Evolutionary conservation across 2,888 invertebrate species (phyloP).

Genomic region (Tethea ocularis): DNA sequence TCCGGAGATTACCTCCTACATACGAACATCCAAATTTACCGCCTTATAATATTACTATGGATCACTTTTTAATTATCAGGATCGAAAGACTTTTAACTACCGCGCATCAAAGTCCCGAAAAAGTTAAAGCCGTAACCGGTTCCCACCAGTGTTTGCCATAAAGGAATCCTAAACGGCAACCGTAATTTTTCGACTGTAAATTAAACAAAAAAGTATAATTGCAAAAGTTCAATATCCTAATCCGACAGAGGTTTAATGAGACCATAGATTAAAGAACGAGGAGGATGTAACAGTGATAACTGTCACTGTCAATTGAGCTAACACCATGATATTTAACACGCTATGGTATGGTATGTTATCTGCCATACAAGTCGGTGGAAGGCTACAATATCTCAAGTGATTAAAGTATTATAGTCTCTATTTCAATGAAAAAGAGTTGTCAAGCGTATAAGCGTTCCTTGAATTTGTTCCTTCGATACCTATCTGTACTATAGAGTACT

Average conservation of each 20-base stretch:
- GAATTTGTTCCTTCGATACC: no score
- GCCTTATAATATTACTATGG: no score
- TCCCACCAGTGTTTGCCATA: conserved; percentile 26
- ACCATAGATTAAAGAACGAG: neutral
- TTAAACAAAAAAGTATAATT: conserved; percentile 13
- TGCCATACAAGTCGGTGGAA: no score
- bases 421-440: no score
- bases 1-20: no score
- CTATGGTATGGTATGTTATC: no score
- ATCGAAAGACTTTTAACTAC: neutral
- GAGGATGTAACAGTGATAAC: neutral
- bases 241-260: neutral
- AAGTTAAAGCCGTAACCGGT: neutral
- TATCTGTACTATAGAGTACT: no score
- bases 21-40: no score
- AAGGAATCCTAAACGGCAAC: conserved; percentile 10
- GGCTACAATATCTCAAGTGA: no score
- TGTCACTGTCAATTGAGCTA: neutral
- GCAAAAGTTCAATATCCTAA: conserved; percentile 18
- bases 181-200: conserved; percentile 5
- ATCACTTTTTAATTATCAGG: neutral
- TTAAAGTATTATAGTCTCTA: no score
- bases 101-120: neutral
- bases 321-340: neutral
- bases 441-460: no score